Conservation (phyloP, 2,888 invertebrate species). For the Phlogophora meticulosa region DNA sequence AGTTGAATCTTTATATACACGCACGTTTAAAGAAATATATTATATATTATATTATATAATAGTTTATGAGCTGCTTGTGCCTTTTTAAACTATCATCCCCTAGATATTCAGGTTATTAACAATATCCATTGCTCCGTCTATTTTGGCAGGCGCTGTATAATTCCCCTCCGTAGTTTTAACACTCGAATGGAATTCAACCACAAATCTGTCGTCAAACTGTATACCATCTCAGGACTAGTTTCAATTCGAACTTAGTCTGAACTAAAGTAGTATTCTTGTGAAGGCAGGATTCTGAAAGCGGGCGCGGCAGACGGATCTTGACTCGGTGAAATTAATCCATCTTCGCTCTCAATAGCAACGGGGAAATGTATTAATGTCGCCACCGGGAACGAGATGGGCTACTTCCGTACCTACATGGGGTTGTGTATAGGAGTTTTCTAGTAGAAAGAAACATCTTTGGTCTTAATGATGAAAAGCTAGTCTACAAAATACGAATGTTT, state of each 20-base stretch:
- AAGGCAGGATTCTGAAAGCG: constrained; percentile 81
- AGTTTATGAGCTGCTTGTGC: not conserved
- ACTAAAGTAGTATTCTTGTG: constrained; percentile 85
- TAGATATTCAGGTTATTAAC: not conserved
- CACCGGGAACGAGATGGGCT: constrained; percentile 53
- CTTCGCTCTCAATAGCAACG: constrained; percentile 78
- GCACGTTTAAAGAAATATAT: too few species aligned
- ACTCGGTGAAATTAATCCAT: constrained; percentile 88
- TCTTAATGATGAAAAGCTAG: not conserved
- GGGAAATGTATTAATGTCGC: constrained; percentile 80
- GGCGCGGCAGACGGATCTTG: constrained; percentile 83
- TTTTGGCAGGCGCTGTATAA: constrained; percentile 35
- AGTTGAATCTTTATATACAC: too few species aligned
- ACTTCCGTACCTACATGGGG: constrained; percentile 48
- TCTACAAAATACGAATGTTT: not conserved
- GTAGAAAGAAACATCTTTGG: constrained; percentile 17
- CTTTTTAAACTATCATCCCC: not conserved
- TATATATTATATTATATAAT: too few species aligned
- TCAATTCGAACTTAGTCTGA: constrained; percentile 86
- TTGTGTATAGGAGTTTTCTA: constrained; percentile 22
- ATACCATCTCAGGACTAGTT: constrained; percentile 80
- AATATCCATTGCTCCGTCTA: constrained; percentile 16
- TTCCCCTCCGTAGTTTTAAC: constrained; percentile 65
- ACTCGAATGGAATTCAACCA: constrained; percentile 77
- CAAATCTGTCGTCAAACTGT: constrained; percentile 86